Evolutionary conservation across 1,140 invertebrate species (phyloP).

Genomic region (Drosophila kohkoa): DNA sequence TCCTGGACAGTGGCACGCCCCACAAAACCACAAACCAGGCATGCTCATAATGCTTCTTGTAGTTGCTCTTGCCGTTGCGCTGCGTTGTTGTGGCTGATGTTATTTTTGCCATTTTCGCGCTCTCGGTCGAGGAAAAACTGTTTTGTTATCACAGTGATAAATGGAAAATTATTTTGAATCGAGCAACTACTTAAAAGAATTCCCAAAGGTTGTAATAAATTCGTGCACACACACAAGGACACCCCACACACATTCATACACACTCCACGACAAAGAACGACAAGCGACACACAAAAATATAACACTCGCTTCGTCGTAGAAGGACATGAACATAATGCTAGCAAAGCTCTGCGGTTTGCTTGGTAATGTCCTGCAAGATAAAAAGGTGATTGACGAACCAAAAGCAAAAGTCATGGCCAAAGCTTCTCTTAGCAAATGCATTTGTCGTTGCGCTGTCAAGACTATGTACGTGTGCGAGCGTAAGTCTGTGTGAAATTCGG

Average conservation of each 20-base stretch:
- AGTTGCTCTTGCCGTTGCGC: constrained; percentile 25
- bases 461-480: constrained; percentile 9
- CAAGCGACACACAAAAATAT: constrained; percentile 3
- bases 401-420: constrained; percentile 82
- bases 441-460: constrained; percentile 53
- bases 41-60: constrained; percentile 64
- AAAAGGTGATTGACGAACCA: constrained; percentile 80
- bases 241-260: constrained; percentile 10
- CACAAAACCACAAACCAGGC: constrained; percentile 18
- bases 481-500: not conserved
- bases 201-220: constrained; percentile 84
- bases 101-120: constrained; percentile 80
- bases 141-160: constrained; percentile 84
- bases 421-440: constrained; percentile 75
- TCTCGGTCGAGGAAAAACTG: constrained; percentile 64
- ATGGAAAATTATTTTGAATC: constrained; percentile 84
- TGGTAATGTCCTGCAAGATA: constrained; percentile 77
- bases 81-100: constrained; percentile 52
- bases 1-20: constrained; percentile 64
- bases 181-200: constrained; percentile 84
- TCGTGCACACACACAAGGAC: constrained; percentile 58
- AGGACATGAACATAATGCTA: constrained; percentile 62
- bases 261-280: constrained; percentile 9
- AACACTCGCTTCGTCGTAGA: constrained; percentile 17
- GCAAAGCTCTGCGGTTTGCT: constrained; percentile 61